Evolutionary conservation across 2,797 vertebrate genomes (phyloP).

Genomic region (Sebastes baramenuke): DNA sequence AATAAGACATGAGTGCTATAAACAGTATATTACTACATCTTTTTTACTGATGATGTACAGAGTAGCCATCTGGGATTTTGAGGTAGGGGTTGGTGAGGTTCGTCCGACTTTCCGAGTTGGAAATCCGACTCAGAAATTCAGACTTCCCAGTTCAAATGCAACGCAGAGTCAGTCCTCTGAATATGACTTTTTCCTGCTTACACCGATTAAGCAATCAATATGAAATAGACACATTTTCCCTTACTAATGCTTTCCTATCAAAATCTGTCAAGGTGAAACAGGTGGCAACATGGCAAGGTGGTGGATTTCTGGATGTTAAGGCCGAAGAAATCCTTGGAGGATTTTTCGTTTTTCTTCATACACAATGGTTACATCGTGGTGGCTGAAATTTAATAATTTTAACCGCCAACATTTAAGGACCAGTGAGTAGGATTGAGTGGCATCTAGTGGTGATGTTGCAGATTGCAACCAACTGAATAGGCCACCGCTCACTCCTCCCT

Average conservation of each 20-base stretch:
- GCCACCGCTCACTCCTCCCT: too few relatives aligned
- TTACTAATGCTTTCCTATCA: neutral
- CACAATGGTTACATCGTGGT: neutral
- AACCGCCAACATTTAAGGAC: neutral
- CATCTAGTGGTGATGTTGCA: neutral
- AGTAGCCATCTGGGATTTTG: too few relatives aligned
- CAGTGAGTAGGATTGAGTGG: neutral
- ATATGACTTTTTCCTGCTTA: neutral
- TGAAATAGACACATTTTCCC: neutral
- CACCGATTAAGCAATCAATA: slow-evolving; percentile 9
- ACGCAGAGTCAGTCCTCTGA: neutral
- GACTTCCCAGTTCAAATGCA: too few relatives aligned
- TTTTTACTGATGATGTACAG: too few relatives aligned
- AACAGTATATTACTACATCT: too few relatives aligned
- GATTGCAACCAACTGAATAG: neutral
- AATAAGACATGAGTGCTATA: too few relatives aligned
- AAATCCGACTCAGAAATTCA: too few relatives aligned
- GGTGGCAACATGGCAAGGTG: neutral
- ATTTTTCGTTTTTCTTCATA: neutral
- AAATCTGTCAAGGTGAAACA: neutral
- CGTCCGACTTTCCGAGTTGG: too few relatives aligned
- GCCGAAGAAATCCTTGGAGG: neutral
- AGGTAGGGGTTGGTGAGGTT: too few relatives aligned
- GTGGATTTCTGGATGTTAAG: neutral
- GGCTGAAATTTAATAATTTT: slow-evolving; percentile 1